phyloP scores from a whole-genome alignment of 2,888 invertebrate genomes.

The Epirrhoe alternata region DNA sequence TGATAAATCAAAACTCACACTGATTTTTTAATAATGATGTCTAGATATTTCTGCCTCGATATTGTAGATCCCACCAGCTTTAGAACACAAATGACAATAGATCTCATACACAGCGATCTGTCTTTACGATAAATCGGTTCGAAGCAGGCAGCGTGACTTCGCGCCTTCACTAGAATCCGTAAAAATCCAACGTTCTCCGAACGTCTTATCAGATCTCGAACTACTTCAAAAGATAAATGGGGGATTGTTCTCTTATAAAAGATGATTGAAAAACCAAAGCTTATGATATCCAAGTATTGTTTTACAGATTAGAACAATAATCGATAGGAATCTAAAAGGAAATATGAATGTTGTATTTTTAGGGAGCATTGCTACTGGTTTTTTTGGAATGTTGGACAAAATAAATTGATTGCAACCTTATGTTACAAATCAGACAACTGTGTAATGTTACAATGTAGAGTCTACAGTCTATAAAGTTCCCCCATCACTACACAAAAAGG shows the following conservation, averaged over 20 bases:
- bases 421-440: neutral
- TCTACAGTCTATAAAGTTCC: too few species aligned
- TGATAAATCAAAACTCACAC: too few species aligned
- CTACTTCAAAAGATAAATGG: conserved; percentile 72
- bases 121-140: conserved; percentile 50
- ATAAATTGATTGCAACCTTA: neutral
- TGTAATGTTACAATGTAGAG: neutral
- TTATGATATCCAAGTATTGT: conserved; percentile 17
- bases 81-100: conserved; percentile 30
- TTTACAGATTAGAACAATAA: conserved; percentile 3
- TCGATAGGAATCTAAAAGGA: conserved; percentile 3
- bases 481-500: neutral
- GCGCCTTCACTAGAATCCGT: conserved; percentile 58
- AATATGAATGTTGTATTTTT: neutral
- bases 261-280: conserved; percentile 62
- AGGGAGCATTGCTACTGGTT: too few species aligned
- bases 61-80: conserved; percentile 2
- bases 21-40: too few species aligned
- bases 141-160: conserved; percentile 48
- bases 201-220: conserved; percentile 70
- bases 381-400: too few species aligned
- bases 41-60: neutral
- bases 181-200: conserved; percentile 64
- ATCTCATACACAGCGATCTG: conserved; percentile 32
- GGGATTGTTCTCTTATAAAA: conserved; percentile 65